A percentile compares a stretch with the other conserved stretches of the same genome.
These are phyloP conservation scores for Hemicrepidius hirtus DNA, from an alignment of 2,888 invertebrate species.

Conservation along the genomic window DNA sequence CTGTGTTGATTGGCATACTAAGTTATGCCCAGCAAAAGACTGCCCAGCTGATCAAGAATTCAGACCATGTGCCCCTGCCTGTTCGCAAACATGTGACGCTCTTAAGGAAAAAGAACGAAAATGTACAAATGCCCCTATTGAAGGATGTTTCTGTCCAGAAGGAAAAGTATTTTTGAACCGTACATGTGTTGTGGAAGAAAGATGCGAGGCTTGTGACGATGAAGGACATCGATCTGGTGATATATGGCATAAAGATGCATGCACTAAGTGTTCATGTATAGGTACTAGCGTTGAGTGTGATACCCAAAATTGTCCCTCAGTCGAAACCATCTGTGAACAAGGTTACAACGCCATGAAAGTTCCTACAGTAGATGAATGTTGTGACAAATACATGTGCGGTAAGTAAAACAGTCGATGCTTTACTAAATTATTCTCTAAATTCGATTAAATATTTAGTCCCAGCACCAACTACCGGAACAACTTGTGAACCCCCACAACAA, in stretches of 20 bases:
- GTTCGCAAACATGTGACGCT: slow-evolving; percentile 80
- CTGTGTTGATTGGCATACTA: slow-evolving; percentile 83
- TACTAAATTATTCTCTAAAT: not conserved
- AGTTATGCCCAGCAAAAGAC: slow-evolving; percentile 78
- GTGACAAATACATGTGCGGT: slow-evolving; percentile 82
- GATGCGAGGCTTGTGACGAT: slow-evolving; percentile 85
- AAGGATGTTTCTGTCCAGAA: slow-evolving; percentile 91
- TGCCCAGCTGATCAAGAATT: slow-evolving; percentile 75
- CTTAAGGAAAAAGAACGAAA: slow-evolving; percentile 69
- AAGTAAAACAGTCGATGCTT: slow-evolving; percentile 56
- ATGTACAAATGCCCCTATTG: slow-evolving; percentile 71
- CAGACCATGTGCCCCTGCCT: slow-evolving; percentile 76
- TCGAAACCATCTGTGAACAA: slow-evolving; percentile 77
- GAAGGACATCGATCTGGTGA: slow-evolving; percentile 82
- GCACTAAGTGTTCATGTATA: slow-evolving; percentile 83
- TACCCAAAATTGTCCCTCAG: slow-evolving; percentile 75
- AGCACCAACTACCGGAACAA: slow-evolving; percentile 72
- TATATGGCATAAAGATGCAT: slow-evolving; percentile 81
- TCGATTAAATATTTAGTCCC: slow-evolving; percentile 70
- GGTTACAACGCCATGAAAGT: slow-evolving; percentile 75
- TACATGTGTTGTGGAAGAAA: slow-evolving; percentile 80
- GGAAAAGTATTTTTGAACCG: slow-evolving; percentile 83
- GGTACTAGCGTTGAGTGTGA: slow-evolving; percentile 79
- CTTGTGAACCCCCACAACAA: slow-evolving; percentile 80
- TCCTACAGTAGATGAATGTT: slow-evolving; percentile 78